A percentile compares a stretch with the other conserved stretches of the same genome.
These are phyloP conservation scores for Hemithea aestivaria DNA, from an alignment of 2,888 invertebrate genomes.

Conservation along the genomic window DNA sequence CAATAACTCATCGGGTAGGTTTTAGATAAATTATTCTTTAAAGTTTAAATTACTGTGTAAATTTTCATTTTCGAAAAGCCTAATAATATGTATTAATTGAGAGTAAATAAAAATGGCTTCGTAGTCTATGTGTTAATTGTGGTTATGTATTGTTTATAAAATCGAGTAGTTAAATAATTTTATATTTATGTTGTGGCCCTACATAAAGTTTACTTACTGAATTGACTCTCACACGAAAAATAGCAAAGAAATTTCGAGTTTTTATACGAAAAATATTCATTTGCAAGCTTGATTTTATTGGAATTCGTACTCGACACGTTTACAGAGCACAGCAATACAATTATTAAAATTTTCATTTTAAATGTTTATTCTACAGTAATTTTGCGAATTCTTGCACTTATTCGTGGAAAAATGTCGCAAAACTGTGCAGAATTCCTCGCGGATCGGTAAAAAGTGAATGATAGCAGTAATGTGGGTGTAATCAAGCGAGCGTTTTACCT, in stretches of 20 bases:
- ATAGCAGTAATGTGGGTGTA: conserved; percentile 7
- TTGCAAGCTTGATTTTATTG: conserved; percentile 25
- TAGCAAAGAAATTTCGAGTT: conserved; percentile 39
- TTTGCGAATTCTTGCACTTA: neutral
- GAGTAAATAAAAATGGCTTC: too few species aligned
- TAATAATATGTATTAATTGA: too few species aligned
- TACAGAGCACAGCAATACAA: conserved; percentile 4
- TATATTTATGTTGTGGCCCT: too few species aligned
- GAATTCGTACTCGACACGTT: conserved; percentile 8
- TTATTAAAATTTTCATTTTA: conserved; percentile 11
- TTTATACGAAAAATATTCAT: conserved; percentile 44
- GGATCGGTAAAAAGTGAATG: conserved; percentile 3
- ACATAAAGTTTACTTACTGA: conserved; percentile 32
- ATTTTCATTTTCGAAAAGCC: too few species aligned
- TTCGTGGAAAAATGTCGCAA: neutral
- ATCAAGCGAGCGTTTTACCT: conserved; percentile 22
- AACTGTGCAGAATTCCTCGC: conserved; percentile 6
- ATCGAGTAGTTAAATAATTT: too few species aligned
- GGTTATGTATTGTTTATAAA: too few species aligned
- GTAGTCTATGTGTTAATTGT: too few species aligned
- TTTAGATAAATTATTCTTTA: too few species aligned
- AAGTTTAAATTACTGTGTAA: too few species aligned
- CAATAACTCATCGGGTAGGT: too few species aligned
- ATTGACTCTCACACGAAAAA: conserved; percentile 41
- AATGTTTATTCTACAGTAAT: neutral